A percentile compares a stretch with the other conserved stretches of the same genome.
Conservation (phyloP, 2,113 vertebrate species). For the Heterotilapia buettikoferi region DNA sequence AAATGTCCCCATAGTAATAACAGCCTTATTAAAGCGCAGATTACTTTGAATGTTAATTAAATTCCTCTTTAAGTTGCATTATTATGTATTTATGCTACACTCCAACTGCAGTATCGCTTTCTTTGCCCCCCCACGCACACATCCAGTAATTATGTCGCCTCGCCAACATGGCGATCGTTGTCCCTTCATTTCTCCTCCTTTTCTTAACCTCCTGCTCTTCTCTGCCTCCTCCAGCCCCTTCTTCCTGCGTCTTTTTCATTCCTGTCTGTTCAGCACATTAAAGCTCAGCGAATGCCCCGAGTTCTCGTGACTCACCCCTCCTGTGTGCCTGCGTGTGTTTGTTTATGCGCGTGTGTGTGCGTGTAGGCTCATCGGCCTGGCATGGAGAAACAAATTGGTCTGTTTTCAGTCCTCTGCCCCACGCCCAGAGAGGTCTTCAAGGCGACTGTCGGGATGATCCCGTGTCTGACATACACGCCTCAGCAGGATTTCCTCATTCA, state of each 20-base stretch:
- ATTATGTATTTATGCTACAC: slow-evolving; percentile 56
- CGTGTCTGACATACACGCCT: slow-evolving; percentile 43
- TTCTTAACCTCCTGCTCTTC: not conserved
- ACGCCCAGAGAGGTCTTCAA: slow-evolving; percentile 49
- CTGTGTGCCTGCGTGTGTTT: slow-evolving; percentile 17
- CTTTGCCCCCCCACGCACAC: not conserved
- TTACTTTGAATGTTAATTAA: slow-evolving; percentile 64
- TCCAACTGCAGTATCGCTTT: slow-evolving; percentile 21
- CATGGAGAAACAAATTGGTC: slow-evolving; percentile 58
- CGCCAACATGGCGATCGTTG: not conserved
- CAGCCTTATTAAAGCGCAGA: slow-evolving; percentile 55
- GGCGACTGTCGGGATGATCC: slow-evolving; percentile 51
- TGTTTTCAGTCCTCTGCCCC: slow-evolving; percentile 49
- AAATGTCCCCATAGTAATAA: slow-evolving; percentile 52
- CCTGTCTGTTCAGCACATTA: slow-evolving; percentile 50
- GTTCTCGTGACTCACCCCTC: slow-evolving; percentile 47
- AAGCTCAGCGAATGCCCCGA: slow-evolving; percentile 22
- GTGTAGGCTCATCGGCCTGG: slow-evolving; percentile 40
- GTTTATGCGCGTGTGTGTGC: not conserved
- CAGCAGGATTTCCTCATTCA: slow-evolving; percentile 18
- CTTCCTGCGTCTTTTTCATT: not conserved
- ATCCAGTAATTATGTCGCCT: slow-evolving; percentile 1
- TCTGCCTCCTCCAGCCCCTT: slow-evolving; percentile 8
- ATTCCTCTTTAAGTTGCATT: slow-evolving; percentile 48
- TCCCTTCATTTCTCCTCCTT: not conserved